Conservation (phyloP, 1,140 invertebrate species). For the Atopsyche davidsoni region DNA sequence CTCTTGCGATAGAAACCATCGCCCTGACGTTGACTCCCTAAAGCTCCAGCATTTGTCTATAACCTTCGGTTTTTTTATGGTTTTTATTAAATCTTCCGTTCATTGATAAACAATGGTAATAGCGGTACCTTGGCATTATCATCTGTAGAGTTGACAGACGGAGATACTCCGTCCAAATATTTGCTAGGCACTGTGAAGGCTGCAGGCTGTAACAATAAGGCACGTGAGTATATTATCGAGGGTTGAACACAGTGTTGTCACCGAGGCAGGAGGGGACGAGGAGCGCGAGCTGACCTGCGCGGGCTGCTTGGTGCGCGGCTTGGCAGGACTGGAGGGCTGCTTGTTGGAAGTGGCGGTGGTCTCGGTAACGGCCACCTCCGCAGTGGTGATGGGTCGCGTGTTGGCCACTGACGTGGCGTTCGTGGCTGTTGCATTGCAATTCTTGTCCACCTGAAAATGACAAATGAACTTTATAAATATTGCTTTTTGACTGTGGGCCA, state of each 20-base stretch:
- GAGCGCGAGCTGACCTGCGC: neutral
- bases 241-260: neutral
- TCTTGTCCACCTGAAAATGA: conserved; percentile 52
- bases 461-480: conserved; percentile 1
- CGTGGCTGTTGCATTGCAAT: conserved; percentile 61
- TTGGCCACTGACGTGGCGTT: conserved; percentile 30
- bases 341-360: conserved; percentile 2
- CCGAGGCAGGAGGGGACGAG: neutral
- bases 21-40: too few relatives aligned
- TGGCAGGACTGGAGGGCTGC: conserved; percentile 36
- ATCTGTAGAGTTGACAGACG: conserved; percentile 43
- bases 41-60: too few relatives aligned
- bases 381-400: neutral
- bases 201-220: conserved; percentile 20
- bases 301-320: conserved; percentile 15
- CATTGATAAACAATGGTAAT: too few relatives aligned
- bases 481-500: neutral
- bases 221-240: neutral
- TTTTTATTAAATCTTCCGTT: too few relatives aligned
- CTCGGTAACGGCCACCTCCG: neutral
- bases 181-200: too few relatives aligned
- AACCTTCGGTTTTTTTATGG: too few relatives aligned
- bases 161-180: conserved; percentile 49
- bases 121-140: conserved; percentile 42
- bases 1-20: too few relatives aligned